These are phyloP conservation scores for Spheniscus humboldti DNA, from an alignment of 2,797 vertebrate genomes.

Conservation along the genomic window DNA sequence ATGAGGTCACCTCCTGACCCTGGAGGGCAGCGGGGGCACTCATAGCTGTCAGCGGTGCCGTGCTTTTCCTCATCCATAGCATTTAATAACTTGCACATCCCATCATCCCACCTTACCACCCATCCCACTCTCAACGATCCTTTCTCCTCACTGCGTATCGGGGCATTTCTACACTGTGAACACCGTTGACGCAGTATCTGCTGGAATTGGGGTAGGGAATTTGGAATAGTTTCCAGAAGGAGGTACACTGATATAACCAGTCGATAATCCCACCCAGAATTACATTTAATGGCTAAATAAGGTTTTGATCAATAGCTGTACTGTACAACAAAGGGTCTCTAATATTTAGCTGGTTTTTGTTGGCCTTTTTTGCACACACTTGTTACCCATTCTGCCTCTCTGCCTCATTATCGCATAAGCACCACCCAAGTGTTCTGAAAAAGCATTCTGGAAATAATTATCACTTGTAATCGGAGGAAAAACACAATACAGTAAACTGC, in stretches of 20 bases:
- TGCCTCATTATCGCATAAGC: background rate
- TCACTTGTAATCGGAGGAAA: background rate
- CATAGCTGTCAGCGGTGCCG: background rate
- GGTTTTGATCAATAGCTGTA: background rate
- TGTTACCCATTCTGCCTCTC: background rate
- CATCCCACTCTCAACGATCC: background rate
- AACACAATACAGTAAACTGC: background rate
- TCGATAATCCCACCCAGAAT: background rate
- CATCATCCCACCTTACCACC: background rate
- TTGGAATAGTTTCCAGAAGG: background rate
- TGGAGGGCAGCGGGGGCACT: background rate
- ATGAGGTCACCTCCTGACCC: constrained; percentile 35
- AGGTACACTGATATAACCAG: background rate
- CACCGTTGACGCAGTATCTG: background rate
- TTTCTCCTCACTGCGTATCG: background rate
- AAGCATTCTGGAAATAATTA: constrained; percentile 5
- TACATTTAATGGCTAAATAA: background rate
- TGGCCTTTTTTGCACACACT: background rate
- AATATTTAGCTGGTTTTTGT: background rate
- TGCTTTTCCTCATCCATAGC: background rate
- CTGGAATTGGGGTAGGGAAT: background rate
- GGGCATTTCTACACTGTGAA: background rate
- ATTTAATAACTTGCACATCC: background rate
- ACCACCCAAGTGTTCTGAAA: background rate
- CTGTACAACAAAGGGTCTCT: background rate